Base-by-base conservation (phyloP, 2,797 vertebrate species). In the Pantherophis alleghaniensis region DNA sequence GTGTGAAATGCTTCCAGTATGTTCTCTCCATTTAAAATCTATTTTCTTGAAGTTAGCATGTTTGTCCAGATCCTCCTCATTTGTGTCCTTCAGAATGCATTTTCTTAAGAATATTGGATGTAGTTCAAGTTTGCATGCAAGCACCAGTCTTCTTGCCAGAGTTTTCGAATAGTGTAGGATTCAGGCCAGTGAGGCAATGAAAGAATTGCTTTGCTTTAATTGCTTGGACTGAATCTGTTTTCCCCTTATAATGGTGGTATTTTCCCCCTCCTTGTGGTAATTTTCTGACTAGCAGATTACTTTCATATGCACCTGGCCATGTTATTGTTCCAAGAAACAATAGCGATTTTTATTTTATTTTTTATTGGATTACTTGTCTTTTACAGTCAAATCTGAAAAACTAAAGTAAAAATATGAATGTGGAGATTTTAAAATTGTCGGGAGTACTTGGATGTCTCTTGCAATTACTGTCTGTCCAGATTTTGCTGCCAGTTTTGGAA, bases 1-100 rank as follows among this genome's bases (percentile, higher is more conserved):
- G 88, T 0, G 3, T 93, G 90, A 96, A 88, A 90, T 61, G 61
- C 42, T 94, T 95, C 95, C 92, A 92, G 95, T 95, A 24, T 91
- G 56, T 93, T 92, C 92, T 51, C 94, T 94, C 92, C 88, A 86
- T 37, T 94, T 16, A 60, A 53, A 61, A 37, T 89, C 61, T 89
- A 90, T 88, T 89, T 53, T 42, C 37, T 37, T 91, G 51, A 92
- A 92, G 5, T 89, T 56, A 95, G 5, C 22, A 87, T 88, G 4
- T 2, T 93, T 92, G 56, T 89, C 37, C 20, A 91, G 3, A 12
- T 79, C 66, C 28, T 87, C 86, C 32, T 4, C 57, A 4, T 91
- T 94, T 91, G 12, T 79, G 28, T 86, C 57, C 89, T 93, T 94
- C 92, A 94, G 53, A 86, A 56, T 90, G 51, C 90, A 12, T 79